Base-by-base conservation (phyloP, 2,888 invertebrate species). In the Tuberolachnus salignus region DNA sequence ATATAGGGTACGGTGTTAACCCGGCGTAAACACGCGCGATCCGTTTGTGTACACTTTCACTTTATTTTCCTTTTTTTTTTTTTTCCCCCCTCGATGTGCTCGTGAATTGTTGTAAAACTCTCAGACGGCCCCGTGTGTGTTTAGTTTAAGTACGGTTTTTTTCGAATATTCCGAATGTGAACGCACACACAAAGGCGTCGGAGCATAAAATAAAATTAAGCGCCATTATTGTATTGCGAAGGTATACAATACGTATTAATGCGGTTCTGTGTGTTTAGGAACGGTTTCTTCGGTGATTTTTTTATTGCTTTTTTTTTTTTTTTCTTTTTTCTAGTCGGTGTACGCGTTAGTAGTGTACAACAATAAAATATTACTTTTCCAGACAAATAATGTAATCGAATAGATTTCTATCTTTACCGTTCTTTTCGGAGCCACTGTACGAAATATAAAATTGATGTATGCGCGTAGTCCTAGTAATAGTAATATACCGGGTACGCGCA, bases 361-460 rank as follows among this genome's bases (percentile, higher is more conserved):
- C 6, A 34, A 34, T 34, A 34, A 10, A 49, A 55, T 55, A 26
- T 16, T 26, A 26, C 26, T 59, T 26, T 59, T 16, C 23, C 59
- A 9, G 10, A n/a, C 59, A 26, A 59, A 59, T 59, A 9, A 59
- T 34, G 26, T 26, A 26, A 34, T 26, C 9, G 23, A 16, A 59
- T 59, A 59, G 59, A 59, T 59, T 59, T 26, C n/a, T 16, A 59
- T 55, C 21, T 55, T 55, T 10, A 26, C 59, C 59, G 3, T 66
- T 66, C 46, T 23, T 66, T 64, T 42, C 21, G 16, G 23, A 16
- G 26, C 10, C 16, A 59, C 59, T 14, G 23, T 26, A 26, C 26
- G 16, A 46, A 64, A 26, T 51, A 26, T 51, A 51, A 67, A 67
- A 67, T 51, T 67, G 67, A 67, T 51, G 16, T 51, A 67, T 67